Percentiles rank a stretch among this genome's conserved stretches.
Evolutionary conservation across 2,888 invertebrate species (phyloP).

Genomic region (Beris morrisii): DNA sequence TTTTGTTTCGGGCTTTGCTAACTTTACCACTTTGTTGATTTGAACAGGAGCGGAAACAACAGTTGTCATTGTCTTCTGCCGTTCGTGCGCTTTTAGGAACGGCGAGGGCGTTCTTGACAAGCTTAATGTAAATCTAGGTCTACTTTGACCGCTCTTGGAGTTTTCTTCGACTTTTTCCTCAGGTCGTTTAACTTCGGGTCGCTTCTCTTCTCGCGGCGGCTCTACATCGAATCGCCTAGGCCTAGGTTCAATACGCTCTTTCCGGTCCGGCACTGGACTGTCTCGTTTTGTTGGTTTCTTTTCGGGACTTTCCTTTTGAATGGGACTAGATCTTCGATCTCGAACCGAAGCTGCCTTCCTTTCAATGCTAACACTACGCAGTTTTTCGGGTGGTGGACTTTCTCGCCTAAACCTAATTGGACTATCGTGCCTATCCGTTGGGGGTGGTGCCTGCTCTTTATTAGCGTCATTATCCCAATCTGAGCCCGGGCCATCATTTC

Average conservation of each 20-base stretch:
- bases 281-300: slow-evolving; percentile 33
- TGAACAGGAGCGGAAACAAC: slow-evolving; percentile 31
- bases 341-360: slow-evolving; percentile 27
- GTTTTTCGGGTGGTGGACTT: slow-evolving; percentile 35
- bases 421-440: background rate
- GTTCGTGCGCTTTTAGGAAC: slow-evolving; percentile 66
- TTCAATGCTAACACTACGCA: slow-evolving; percentile 28
- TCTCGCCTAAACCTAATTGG: background rate
- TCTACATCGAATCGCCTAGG: slow-evolving; percentile 21
- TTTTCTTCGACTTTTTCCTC: slow-evolving; percentile 40
- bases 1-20: slow-evolving; percentile 1
- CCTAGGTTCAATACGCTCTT: slow-evolving; percentile 26
- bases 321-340: slow-evolving; percentile 42
- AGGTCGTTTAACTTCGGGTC: slow-evolving; percentile 32
- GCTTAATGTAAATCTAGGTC: slow-evolving; percentile 67
- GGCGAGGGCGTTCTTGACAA: slow-evolving; percentile 85
- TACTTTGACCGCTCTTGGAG: slow-evolving; percentile 14
- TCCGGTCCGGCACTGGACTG: slow-evolving; percentile 26
- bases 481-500: slow-evolving; percentile 42
- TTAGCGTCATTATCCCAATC: slow-evolving; percentile 43
- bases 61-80: slow-evolving; percentile 39
- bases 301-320: slow-evolving; percentile 36
- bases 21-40: slow-evolving; percentile 23
- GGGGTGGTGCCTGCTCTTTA: background rate
- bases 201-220: slow-evolving; percentile 28